These are phyloP conservation scores for Apeira syringaria DNA, from an alignment of 2,888 invertebrate species.

Conservation along the genomic window DNA sequence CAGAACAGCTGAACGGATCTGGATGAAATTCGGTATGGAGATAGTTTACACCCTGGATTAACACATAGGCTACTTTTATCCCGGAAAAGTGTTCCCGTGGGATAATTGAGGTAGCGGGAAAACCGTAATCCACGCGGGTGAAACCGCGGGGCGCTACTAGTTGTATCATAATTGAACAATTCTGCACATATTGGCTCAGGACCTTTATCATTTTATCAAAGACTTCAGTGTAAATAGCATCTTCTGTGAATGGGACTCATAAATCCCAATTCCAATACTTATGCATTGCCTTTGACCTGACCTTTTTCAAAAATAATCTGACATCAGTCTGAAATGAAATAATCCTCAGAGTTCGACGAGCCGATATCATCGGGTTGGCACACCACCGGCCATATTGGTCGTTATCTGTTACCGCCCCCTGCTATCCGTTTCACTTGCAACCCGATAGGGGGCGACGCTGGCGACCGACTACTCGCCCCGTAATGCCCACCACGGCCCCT, in stretches of 20 bases:
- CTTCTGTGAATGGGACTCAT: not conserved
- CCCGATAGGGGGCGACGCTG: conserved; percentile 80
- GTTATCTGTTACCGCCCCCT: conserved; percentile 80
- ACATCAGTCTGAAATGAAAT: conserved; percentile 28
- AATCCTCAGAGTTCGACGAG: conserved; percentile 31
- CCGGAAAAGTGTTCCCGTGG: too few species aligned
- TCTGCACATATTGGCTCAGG: too few species aligned
- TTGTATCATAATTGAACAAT: too few species aligned
- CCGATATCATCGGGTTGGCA: conserved; percentile 61
- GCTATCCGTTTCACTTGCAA: conserved; percentile 80
- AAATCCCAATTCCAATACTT: not conserved
- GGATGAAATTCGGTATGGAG: too few species aligned
- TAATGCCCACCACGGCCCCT: conserved; percentile 79
- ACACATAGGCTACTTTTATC: too few species aligned
- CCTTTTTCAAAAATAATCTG: conserved; percentile 17
- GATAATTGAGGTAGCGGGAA: too few species aligned
- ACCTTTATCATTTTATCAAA: too few species aligned
- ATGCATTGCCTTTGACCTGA: conserved; percentile 7
- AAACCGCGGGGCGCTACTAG: too few species aligned
- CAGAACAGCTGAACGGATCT: too few species aligned
- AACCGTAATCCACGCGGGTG: too few species aligned
- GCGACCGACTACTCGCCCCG: conserved; percentile 67
- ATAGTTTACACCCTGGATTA: too few species aligned
- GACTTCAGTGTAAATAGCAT: too few species aligned
- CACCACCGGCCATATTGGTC: conserved; percentile 73